Evolutionary conservation across 2,797 vertebrate genomes (phyloP), one percentile per base, ranked within the genome.

Genomic region (Aeoliscus strigatus): DNA sequence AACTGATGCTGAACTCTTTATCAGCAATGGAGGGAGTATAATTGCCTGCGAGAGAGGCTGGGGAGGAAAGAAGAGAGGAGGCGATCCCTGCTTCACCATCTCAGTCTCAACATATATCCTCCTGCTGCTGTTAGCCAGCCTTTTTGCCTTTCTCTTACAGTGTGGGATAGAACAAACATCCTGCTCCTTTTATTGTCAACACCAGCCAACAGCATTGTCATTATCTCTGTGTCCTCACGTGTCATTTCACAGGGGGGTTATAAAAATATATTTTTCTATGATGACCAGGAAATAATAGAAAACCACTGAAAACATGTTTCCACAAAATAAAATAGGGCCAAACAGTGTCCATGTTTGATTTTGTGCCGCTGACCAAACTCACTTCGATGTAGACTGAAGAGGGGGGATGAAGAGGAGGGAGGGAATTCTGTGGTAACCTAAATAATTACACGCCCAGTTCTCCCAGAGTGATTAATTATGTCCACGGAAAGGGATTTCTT

Each of bases 381-480:
- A 11, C 49, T 50, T 65, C 28, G 21, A 48, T 60, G 50, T 52
- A n/a, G 44, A 52, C 46, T 55, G 30, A 52, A 44, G 21, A 6
- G 29, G 41, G 39, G 23, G 32, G 11, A 57, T 49, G 52, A 64
- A 61, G 45, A 65, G 66, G 73, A 60, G 61, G 48, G 39, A 71
- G 9, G 21, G 79, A 65, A 64, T 85, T 85, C 82, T 77, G 71
- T 77, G 81, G 78, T 88, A 89, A 87, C 86, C 87, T 88, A 87
- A 87, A 88, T 89, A 88, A 90, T 88, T 87, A 89, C 85, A 89
- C 62, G 75, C 70, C 82, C 83, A 83, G 79, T 82, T 80, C 84
- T 88, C 89, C 86, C 88, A 79, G 78, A 84, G 87, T 89, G 88
- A 89, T 89, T 89, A 89, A 90, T 90, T 89, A 88, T 87, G 87